These are phyloP conservation scores for Drosophila leontia DNA, from an alignment of 1,140 invertebrate genomes.

Conservation along the genomic window DNA sequence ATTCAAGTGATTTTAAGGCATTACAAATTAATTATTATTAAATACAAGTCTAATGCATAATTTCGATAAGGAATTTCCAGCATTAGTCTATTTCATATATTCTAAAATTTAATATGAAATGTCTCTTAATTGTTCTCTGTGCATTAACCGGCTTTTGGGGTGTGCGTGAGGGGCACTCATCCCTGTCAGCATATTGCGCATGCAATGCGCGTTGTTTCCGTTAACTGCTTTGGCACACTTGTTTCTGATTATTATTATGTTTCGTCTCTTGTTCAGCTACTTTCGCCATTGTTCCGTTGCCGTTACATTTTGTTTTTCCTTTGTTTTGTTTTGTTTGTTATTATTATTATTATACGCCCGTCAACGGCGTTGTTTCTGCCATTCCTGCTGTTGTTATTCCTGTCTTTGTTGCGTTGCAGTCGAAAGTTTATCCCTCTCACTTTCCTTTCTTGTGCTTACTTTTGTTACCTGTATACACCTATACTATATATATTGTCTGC, in stretches of 20 bases:
- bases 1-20: background rate
- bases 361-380: slow-evolving; percentile 50
- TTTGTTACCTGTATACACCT: slow-evolving; percentile 39
- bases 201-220: slow-evolving; percentile 81
- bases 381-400: slow-evolving; percentile 28
- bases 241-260: slow-evolving; percentile 84
- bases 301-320: slow-evolving; percentile 59
- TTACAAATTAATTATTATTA: too few relatives aligned
- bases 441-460: slow-evolving; percentile 29
- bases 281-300: slow-evolving; percentile 62
- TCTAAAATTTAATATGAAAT: too few relatives aligned
- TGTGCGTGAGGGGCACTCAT: slow-evolving; percentile 47
- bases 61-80: background rate
- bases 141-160: background rate
- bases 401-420: slow-evolving; percentile 39
- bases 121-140: background rate
- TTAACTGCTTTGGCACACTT: slow-evolving; percentile 83
- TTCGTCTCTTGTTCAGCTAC: slow-evolving; percentile 74
- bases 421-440: slow-evolving; percentile 43
- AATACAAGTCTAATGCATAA: background rate
- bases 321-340: slow-evolving; percentile 62
- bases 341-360: slow-evolving; percentile 66
- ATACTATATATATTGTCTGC: slow-evolving; percentile 8
- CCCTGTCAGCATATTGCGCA: slow-evolving; percentile 73
- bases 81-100: too few relatives aligned